A percentile compares a stretch with the other conserved stretches of the same genome.
Evolutionary conservation across 2,113 vertebrate genomes (phyloP).

Genomic region (Acinonyx jubatus): DNA sequence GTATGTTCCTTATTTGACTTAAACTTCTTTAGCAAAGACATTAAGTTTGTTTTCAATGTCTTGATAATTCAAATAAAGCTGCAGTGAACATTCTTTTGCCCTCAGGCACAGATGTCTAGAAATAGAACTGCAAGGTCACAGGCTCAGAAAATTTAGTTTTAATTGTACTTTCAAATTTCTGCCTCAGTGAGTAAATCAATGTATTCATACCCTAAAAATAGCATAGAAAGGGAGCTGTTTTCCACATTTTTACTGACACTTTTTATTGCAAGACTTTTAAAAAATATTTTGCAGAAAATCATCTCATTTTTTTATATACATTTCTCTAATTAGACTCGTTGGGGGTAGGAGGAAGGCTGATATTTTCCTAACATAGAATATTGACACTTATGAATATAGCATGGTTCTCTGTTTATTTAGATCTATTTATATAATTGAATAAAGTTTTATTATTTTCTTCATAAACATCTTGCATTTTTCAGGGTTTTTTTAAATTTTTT

Average conservation of each 20-base stretch:
- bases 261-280: neutral
- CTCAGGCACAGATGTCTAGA: neutral
- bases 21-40: conserved; percentile 34
- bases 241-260: neutral
- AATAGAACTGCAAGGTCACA: conserved; percentile 35
- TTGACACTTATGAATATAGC: neutral
- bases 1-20: neutral
- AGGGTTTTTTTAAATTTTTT: neutral
- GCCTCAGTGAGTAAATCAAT: conserved; percentile 26
- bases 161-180: conserved; percentile 60
- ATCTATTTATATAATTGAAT: conserved; percentile 1
- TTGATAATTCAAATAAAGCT: conserved; percentile 43
- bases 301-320: conserved; percentile 20
- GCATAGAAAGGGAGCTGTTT: neutral
- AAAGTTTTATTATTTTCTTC: conserved; percentile 31
- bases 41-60: conserved; percentile 25
- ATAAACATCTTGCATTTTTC: neutral
- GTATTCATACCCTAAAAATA: conserved; percentile 47
- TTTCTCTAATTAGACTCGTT: conserved; percentile 21
- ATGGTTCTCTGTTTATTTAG: neutral
- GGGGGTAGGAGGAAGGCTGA: neutral
- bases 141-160: conserved; percentile 46
- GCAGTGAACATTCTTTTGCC: conserved; percentile 12
- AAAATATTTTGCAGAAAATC: neutral
- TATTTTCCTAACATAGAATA: neutral